Evolutionary conservation across 1,140 invertebrate genomes (phyloP).

Genomic region (Polyergus mexicanus): DNA sequence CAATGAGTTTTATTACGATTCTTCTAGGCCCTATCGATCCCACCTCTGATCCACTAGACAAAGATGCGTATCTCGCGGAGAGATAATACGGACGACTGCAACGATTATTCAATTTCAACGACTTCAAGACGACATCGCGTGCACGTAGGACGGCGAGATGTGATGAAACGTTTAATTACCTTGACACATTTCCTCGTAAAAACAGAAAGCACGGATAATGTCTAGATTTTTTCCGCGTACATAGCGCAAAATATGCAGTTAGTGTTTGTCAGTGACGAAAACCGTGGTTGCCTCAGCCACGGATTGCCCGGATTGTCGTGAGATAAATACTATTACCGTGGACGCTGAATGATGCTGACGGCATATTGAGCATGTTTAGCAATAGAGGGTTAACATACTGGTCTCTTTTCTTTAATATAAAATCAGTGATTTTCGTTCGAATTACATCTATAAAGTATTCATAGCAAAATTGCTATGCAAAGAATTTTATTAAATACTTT

Average conservation of each 20-base stretch:
- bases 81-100: neutral
- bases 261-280: slow-evolving; percentile 31
- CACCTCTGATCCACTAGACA: neutral
- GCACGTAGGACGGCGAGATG: slow-evolving; percentile 26
- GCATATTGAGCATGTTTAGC: neutral
- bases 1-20: neutral
- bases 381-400: neutral
- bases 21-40: neutral
- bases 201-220: slow-evolving; percentile 39
- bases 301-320: slow-evolving; percentile 4
- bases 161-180: slow-evolving; percentile 62
- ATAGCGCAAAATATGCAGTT: neutral
- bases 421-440: slow-evolving; percentile 7
- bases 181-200: slow-evolving; percentile 55
- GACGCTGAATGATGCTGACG: neutral
- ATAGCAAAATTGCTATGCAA: neutral
- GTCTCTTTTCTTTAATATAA: neutral
- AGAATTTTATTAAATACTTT: neutral
- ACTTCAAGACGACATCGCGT: slow-evolving; percentile 31
- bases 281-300: neutral
- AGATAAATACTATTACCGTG: neutral
- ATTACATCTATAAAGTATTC: slow-evolving; percentile 3
- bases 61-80: slow-evolving; percentile 14
- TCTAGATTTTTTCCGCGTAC: slow-evolving; percentile 42
- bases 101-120: slow-evolving; percentile 38